Base-by-base conservation (phyloP, 2,888 invertebrate species). In the Pristionchus fissidentatus region DNA sequence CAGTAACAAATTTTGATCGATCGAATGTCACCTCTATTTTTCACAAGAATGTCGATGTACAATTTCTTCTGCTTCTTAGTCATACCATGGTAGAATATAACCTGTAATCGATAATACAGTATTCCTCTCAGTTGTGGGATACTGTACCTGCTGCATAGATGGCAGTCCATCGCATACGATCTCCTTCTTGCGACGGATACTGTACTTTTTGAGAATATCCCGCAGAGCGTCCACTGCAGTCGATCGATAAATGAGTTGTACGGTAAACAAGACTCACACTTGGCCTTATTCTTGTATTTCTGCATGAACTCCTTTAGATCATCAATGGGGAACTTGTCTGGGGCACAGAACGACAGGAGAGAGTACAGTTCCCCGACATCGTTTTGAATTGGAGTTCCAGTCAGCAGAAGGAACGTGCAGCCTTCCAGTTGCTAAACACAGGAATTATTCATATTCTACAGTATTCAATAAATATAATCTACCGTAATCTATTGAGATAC, bases 351-450 rank as follows among this genome's bases (percentile, higher is more conserved):
- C 62, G 91, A 89, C 2, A 93, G 90, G 13, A 93, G 88, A 3
- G 93, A 87, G 87, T 93, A 93, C 70, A 93, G 88, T 85, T 93
- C 93, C 22, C 86, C 83, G 38, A 93, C 88, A 84, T 93, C 93
- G 88, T 93, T 93, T 89, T 93, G 93, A 26, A 93, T 91, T 10
- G 93, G 93, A 13, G 93, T 93, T 3, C 93, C 93, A 22, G 93
- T 93, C 84, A 93, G 86, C 66, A 93, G 87, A 5, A 93, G 52
- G 35, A 83, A 85, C 15, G 13, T 41, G 4, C 43, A 73, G 2
- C 43, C 32, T 10, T n/a, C 62, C 46, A 73, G 2, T 73, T 43
- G 41, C 41, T 46, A 22, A 1, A 29, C 41, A n/a, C 15, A 46
- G 22, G 22, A 22, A 2, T n/a, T 2, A 29, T 73, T 4, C 43